Base-by-base conservation (phyloP, 2,113 vertebrate species). In the Paramisgurnus dabryanus region DNA sequence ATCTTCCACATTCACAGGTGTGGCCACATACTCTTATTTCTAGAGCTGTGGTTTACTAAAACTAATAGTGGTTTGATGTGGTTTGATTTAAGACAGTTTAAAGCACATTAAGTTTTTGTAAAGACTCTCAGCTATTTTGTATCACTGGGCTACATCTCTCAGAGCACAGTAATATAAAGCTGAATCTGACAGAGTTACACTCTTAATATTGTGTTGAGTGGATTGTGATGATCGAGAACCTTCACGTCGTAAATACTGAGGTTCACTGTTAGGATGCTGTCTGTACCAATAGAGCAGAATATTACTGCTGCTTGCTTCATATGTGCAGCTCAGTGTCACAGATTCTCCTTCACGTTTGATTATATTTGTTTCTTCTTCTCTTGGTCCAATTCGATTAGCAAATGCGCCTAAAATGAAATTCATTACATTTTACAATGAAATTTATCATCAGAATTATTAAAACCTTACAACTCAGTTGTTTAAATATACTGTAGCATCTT, bases 241-340 rank as follows among this genome's bases (percentile, higher is more conserved):
- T 47, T 74, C 61, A 1, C 3, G 2, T 40, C 61, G 39, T 63
- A 74, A 3, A 74, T 22, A 73, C 22, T 27, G 0, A 43, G 57
- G 72, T 61, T 63, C 58, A 1, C 12, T 60, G 17, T 74, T 45
- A 2, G 72, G 72, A 63, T 45, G 61, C 12, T 75, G 72, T 47
- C 72, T 75, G 17, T 47, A 75, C 72, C 72, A 75, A 57, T 45
- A 75, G 5, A 61, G 72, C 27, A 9, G 10, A n/a, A 75, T 47
- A 61, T 34, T 2, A 13, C 0, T 8, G 22, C 58, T 22, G n/a
- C 18, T 27, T 34, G 57, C 9, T 1, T 47, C n/a, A 34, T 63
- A 75, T 0, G 57, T 15, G 18, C 72, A 75, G 41, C 72, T 75
- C 72, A 75, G 72, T 8, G 43, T 63, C n/a, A 75, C 72, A 47